Percentiles rank a stretch among this genome's conserved stretches.
phyloP scores from a whole-genome alignment of 2,113 vertebrate genomes.

The Aphelocoma coerulescens region DNA sequence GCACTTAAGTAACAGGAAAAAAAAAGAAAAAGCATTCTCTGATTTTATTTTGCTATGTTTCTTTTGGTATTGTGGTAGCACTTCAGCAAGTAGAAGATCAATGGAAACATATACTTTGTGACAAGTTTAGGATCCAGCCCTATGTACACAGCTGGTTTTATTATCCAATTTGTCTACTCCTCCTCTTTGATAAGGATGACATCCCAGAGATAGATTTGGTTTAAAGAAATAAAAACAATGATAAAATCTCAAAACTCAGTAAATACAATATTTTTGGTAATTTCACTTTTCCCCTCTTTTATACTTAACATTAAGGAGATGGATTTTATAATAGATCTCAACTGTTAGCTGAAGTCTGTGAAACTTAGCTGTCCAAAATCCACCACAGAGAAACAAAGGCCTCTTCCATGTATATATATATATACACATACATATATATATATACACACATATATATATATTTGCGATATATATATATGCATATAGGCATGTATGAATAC shows the following conservation, averaged over 20 bases:
- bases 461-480: too few species aligned
- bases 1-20: neutral
- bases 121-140: neutral
- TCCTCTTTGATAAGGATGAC: neutral
- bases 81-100: neutral
- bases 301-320: neutral
- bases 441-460: neutral
- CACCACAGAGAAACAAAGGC: neutral
- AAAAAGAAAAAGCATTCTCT: neutral
- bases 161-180: neutral
- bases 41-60: neutral
- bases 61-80: neutral
- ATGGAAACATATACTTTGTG: neutral
- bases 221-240: neutral
- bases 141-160: neutral
- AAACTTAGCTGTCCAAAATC: neutral
- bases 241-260: neutral
- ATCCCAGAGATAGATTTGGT: neutral
- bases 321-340: neutral
- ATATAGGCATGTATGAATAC: neutral
- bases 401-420: neutral
- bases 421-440: too few species aligned
- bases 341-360: neutral
- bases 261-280: neutral
- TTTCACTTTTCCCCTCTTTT: neutral